Base-by-base conservation (phyloP, 2,888 invertebrate genomes). In the Parnassius glacialis region DNA sequence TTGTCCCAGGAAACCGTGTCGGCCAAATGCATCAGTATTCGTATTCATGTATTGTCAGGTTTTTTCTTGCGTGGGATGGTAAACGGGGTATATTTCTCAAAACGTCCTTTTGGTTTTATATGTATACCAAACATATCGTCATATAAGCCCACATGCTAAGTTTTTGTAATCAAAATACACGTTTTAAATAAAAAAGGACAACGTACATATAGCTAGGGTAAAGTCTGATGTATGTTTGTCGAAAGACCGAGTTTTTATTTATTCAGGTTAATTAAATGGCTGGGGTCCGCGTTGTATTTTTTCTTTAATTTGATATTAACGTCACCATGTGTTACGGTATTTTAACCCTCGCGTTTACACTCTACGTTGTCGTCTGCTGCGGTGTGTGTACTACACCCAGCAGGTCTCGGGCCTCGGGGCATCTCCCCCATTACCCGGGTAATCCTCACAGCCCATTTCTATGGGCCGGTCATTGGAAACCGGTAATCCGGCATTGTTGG, bases 241-340 rank as follows among this genome's bases (percentile, higher is more conserved):
- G 62, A 66, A 64, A 67, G 71, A 64, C 70, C 67, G 62, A 67
- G 69, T 66, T 72, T 73, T 68, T 75, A 80, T 81, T 78, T 81
- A 80, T 82, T 75, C 68, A 70, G 74, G 76, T 75, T 79, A 77
- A 80, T 78, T 79, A 75, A 75, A 67, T 67, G 68, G 58, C 67
- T 64, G 69, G 72, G 76, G 73, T 64, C 64, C 65, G 66, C 55
- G 74, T 73, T 69, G 74, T 79, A 79, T 78, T 79, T 80, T 78
- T 78, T 78, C 79, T 84, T 85, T 81, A 84, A 84, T 84, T 84
- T 80, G 64, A 73, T 81, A 84, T 81, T 82, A 80, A 80, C 72
- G 75, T 76, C 72, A 77, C 78, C 82, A 84, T 84, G 78, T 85
- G 82, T 82, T 79, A 76, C 77, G 70, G 72, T 75, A 75, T 81